Percentiles rank a stretch among this genome's conserved stretches.
These are phyloP conservation scores for Ameiurus melas DNA, from an alignment of 2,113 vertebrate genomes.

Conservation along the genomic window DNA sequence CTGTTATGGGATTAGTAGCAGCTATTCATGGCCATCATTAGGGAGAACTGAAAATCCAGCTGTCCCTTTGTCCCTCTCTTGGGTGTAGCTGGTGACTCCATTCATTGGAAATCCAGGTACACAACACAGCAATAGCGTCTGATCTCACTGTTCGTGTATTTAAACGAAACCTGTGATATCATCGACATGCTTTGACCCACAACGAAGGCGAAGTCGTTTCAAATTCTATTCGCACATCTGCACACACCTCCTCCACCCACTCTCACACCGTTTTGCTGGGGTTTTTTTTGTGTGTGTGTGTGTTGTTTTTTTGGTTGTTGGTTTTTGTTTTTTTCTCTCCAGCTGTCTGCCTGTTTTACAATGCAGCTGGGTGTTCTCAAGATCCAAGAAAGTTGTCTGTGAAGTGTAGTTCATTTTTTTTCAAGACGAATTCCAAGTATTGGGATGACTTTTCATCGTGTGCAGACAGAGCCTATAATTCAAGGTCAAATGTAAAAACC, in stretches of 20 bases:
- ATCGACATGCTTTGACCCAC: not conserved
- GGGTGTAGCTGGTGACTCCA: constrained; percentile 27
- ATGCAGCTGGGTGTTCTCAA: constrained; percentile 41
- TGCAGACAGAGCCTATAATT: constrained; percentile 6
- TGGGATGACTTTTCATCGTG: not conserved
- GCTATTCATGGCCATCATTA: constrained; percentile 51
- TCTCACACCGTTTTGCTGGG: not conserved
- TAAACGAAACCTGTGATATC: constrained; percentile 6
- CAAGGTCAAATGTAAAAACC: not conserved
- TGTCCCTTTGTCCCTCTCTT: constrained; percentile 45
- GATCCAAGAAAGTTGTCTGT: constrained; percentile 37
- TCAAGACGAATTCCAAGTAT: constrained; percentile 27
- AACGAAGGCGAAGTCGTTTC: constrained; percentile 23
- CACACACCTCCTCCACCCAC: constrained; percentile 39
- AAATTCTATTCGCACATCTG: constrained; percentile 38
- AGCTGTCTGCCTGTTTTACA: constrained; percentile 45
- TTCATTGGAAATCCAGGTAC: constrained; percentile 30
- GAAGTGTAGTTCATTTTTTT: constrained; percentile 32
- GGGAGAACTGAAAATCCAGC: constrained; percentile 47
- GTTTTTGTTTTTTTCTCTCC: not conserved
- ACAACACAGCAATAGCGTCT: not conserved
- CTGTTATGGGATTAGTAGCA: constrained; percentile 43
- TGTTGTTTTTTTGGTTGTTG: not conserved
- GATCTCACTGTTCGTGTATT: constrained; percentile 15
- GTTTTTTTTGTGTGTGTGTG: fast-evolving